phyloP scores from a whole-genome alignment of 1,140 invertebrate genomes.

The Papilio helenus region DNA sequence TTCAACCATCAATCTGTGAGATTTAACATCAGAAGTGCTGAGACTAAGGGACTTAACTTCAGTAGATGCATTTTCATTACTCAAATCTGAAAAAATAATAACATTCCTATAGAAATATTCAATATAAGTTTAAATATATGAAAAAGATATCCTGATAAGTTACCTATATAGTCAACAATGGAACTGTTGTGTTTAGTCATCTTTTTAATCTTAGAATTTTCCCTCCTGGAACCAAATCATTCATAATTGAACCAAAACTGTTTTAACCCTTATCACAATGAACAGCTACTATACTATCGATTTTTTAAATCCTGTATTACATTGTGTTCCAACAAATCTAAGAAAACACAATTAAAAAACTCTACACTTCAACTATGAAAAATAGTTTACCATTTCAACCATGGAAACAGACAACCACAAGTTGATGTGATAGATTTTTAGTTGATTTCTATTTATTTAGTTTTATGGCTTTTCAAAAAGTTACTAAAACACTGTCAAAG shows the following conservation, averaged over 20 bases:
- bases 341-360: too few relatives aligned
- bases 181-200: conserved; percentile 60
- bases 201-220: conserved; percentile 51
- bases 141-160: background rate
- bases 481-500: too few relatives aligned
- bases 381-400: too few relatives aligned
- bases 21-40: conserved; percentile 59
- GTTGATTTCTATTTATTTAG: too few relatives aligned
- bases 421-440: too few relatives aligned
- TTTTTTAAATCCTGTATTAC: too few relatives aligned
- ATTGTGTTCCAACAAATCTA: too few relatives aligned
- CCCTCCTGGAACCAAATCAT: conserved; percentile 49
- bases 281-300: background rate
- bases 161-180: conserved; percentile 59
- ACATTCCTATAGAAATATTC: conserved; percentile 36
- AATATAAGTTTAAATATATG: conserved; percentile 17
- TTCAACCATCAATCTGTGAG: conserved; percentile 65
- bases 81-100: conserved; percentile 59
- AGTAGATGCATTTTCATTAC: conserved; percentile 64
- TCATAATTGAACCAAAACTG: background rate
- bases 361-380: too few relatives aligned
- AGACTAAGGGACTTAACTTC: conserved; percentile 41
- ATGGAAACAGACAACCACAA: too few relatives aligned
- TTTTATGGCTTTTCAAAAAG: too few relatives aligned
- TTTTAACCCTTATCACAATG: background rate